Evolutionary conservation across 2,113 vertebrate species (phyloP), one percentile per base, ranked within the genome.

Genomic region (Hydrolagus affinis): DNA sequence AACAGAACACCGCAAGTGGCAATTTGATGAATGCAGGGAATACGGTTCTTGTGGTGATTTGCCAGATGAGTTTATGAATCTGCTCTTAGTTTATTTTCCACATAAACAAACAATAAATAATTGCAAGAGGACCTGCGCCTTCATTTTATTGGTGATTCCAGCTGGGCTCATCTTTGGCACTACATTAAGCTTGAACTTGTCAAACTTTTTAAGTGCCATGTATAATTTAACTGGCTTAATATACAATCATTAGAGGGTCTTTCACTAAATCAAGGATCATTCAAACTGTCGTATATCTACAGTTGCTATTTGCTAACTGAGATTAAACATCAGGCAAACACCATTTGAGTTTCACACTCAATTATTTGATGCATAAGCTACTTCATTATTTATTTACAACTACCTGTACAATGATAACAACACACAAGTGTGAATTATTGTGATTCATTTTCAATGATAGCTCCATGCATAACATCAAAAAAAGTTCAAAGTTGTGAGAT

Each of bases 51-150:
- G 62, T 83, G 62, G 23, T 62, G 23, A 66, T 32, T 25, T 66
- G 28, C 25, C 62, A 83, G 66, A 21, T 83, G 78, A 83, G 62
- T 83, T 8, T 80, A 83, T 64, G 28, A 83, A 83, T 21, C 28
- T 83, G 23, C 25, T 83, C 8, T 21, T 64, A 80, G 78, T 83
- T 83, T 66, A 83, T 83, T 83, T 83, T 83, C 59, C 78, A 30
- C 60, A 83, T 83, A 83, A 83, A 68, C 78, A 83, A 83, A 83
- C 25, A 66, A 68, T 83, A 83, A 83, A 83, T 83, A 83, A 83
- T 83, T 83, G 8, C 78, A 83, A 32, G 78, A 68, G 62, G 76
- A 78, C 25, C 17, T 28, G 21, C 19, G 60, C 32, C 60, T 83
- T 83, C 73, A 19, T 83, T 83, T 83, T 83, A 83, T 83, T 83